Evolutionary conservation across 1,140 invertebrate genomes (phyloP), one percentile per base, ranked within the genome.

Genomic region (Caligus rogercresseyi): DNA sequence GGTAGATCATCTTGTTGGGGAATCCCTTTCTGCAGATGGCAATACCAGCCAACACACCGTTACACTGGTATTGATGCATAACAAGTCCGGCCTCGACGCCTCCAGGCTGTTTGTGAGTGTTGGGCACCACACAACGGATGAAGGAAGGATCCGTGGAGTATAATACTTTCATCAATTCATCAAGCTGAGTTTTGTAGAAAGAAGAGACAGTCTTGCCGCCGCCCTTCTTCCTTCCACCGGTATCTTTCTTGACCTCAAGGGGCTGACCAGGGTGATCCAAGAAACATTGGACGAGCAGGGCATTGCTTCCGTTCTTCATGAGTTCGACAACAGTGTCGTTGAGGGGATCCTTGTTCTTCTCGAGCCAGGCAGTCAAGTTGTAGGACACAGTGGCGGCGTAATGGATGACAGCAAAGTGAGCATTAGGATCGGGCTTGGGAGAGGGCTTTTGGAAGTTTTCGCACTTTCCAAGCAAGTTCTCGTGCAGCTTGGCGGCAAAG

Each of bases 1-100:
- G 89, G 79, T 98, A 99, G 67, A 92, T 82, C 88, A 98, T 95
- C 77, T 96, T 89, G 86, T 98, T 99, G 80, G 95, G 96, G 87
- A 98, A 99, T 76, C 96, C 96, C 83, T 99, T 99, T 78, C 96
- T 86, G 78, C 96, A 99, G 81, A 99, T 99, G 92, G 96, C 92
- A 81, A 99, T 99, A 79, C 96, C 96, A 87, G 99, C 96, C 82
- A 99, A 87, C 79, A 99, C 96, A 93, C 96, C 96, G 83, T 99
- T 99, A 87, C 96, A 99, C 68, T 95, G 97, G 70, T 99, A 81
- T 81, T 99, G 96, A 78, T 99, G 89, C 87, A 97, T 93, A 54
- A 99, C 96, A 78, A 99, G 82, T 73, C 91, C 89, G 66, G 96
- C 93, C 76, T 99, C 96, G 75, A 99, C 96, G 64, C 97, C 80